Evolutionary conservation across 2,797 vertebrate genomes (phyloP), one percentile per base, ranked within the genome.

Genomic region (Lithobates pipiens): DNA sequence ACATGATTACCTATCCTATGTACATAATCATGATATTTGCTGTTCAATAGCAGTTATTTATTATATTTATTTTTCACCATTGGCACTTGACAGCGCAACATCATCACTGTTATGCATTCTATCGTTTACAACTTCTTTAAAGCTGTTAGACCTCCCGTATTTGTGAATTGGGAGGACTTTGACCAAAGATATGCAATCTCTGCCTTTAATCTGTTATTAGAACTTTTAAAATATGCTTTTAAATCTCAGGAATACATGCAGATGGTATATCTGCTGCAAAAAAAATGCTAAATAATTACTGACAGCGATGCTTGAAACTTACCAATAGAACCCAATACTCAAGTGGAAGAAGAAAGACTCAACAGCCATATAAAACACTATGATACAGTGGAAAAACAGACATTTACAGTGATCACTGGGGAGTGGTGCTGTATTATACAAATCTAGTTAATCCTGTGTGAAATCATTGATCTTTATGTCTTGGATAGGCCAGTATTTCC

Each of bases 401-500:
- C 44, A 69, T 27, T 23, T 67, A 68, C 23, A 42, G 32, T 50
- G 42, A 54, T 34, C 77, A 80, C 25, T 81, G 46, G 68, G 70
- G 67, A 72, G 50, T 54, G 34, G 69, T 81, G 50, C 54, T 61
- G 34, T 39, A 50, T 72, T 32, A 72, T 72, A 36, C 72, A 78
- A 61, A 71, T 63, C 36, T 54, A 63, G 70, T 39, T 83, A 83
- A 76, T 67, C 25, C 71, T 76, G 27, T 76, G 57, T 83, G 61
- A 74, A 83, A n/a, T 81, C 50, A 72, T 71, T 73, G 79, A 85
- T 42, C 82, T 71, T 77, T n/a, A 77, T 77, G 32, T 77, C 82
- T 84, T 74, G 11, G 44, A 70, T 84, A 67, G 63, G 15, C 61
- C 65, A 73, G 8, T 36, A 68, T 85, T 85, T 85, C 69, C 76